phyloP scores from a whole-genome alignment of 2,113 vertebrate species.

The Lota lota region DNA sequence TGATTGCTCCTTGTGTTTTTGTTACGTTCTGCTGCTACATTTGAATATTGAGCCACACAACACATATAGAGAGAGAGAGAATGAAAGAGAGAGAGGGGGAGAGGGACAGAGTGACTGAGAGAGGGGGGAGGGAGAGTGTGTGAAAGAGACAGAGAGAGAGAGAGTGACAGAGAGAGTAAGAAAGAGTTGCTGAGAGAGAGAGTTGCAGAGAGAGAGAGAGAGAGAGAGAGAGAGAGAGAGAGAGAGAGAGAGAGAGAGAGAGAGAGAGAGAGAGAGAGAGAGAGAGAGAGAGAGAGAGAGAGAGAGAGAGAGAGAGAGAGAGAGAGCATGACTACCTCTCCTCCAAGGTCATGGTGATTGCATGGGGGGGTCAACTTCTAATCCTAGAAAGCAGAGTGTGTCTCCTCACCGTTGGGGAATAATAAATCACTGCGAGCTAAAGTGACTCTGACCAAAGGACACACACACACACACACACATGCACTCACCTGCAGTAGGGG shows the following conservation, averaged over 20 bases:
- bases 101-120: neutral
- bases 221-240: too few relatives aligned
- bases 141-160: too few relatives aligned
- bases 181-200: too few relatives aligned
- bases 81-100: neutral
- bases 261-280: constrained; percentile 16
- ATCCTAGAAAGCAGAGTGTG: constrained; percentile 44
- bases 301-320: too few relatives aligned
- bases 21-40: constrained; percentile 37
- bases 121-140: too few relatives aligned
- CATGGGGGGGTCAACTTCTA: constrained; percentile 47
- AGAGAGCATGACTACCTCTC: constrained; percentile 31
- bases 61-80: neutral
- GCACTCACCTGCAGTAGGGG: too few relatives aligned
- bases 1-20: constrained; percentile 69
- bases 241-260: constrained; percentile 12
- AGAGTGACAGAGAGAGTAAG: too few relatives aligned
- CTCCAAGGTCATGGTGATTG: constrained; percentile 53
- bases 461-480: too few relatives aligned
- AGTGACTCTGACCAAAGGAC: too few relatives aligned
- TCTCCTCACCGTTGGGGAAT: constrained; percentile 26
- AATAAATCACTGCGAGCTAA: constrained; percentile 11
- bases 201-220: constrained; percentile 1
- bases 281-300: constrained; percentile 28
- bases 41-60: constrained; percentile 59